Percentiles rank a stretch among this genome's conserved stretches.
Evolutionary conservation across 2,888 invertebrate species (phyloP).

Genomic region (Eristalinus sepulchralis): DNA sequence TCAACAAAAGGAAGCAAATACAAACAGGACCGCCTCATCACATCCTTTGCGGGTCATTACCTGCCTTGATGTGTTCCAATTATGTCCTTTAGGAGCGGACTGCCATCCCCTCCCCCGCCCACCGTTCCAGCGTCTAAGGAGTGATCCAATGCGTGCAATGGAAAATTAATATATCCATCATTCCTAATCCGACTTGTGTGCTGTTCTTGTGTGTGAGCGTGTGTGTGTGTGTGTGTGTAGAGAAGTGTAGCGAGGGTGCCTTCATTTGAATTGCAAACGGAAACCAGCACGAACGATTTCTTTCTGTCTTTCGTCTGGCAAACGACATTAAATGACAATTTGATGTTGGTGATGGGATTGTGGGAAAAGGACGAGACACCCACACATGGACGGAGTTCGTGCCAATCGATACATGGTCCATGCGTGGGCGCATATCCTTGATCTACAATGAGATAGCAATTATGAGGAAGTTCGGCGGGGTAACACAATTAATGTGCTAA

Average conservation of each 20-base stretch:
- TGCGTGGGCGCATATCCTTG: not conserved
- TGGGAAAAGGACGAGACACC: not conserved
- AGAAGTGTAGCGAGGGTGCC: not conserved
- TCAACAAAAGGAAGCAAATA: constrained; percentile 46
- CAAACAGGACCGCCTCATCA: not conserved
- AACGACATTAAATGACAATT: constrained; percentile 50
- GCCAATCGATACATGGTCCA: constrained; percentile 18
- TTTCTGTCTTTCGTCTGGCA: not conserved
- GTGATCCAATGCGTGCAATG: constrained; percentile 24
- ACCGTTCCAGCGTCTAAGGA: not conserved
- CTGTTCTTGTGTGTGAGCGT: not conserved
- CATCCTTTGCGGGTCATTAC: constrained; percentile 57
- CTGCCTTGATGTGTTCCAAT: constrained; percentile 48
- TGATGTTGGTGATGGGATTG: constrained; percentile 15
- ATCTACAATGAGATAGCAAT: constrained; percentile 34
- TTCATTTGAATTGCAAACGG: constrained; percentile 47
- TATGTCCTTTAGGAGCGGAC: constrained; percentile 8
- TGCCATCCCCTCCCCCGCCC: too few relatives aligned
- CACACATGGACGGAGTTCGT: constrained; percentile 1
- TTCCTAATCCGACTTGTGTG: constrained; percentile 24
- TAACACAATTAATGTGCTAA: constrained; percentile 27
- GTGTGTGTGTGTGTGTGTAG: not conserved
- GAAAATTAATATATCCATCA: constrained; percentile 58
- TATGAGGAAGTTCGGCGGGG: constrained; percentile 6
- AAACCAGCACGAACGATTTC: constrained; percentile 9